Conservation (phyloP, 2,797 vertebrate species). For the Fratercula arctica region DNA sequence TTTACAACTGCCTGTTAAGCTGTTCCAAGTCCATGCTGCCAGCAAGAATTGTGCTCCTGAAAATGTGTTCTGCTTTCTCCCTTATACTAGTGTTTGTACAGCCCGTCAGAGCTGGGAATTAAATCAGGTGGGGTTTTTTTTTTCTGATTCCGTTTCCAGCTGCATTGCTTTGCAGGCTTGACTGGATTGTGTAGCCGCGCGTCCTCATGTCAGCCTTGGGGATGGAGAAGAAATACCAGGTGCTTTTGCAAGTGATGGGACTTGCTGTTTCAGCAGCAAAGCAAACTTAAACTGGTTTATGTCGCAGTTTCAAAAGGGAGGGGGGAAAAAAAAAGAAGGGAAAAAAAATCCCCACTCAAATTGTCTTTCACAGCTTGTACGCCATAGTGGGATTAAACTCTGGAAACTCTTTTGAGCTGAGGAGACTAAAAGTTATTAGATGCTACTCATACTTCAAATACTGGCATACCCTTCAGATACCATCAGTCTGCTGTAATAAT, state of each 20-base stretch:
- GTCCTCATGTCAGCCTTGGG: neutral
- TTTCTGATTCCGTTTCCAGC: neutral
- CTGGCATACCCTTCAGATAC: no score
- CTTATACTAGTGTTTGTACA: neutral
- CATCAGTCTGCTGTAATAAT: neutral
- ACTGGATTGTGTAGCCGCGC: neutral
- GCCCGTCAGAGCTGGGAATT: constrained; percentile 5
- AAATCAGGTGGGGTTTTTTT: neutral
- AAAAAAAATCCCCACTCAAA: neutral
- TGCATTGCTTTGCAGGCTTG: neutral
- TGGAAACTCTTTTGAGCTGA: neutral
- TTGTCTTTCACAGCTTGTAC: neutral
- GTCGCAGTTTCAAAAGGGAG: neutral
- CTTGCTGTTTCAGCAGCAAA: neutral
- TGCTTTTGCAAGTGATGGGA: neutral
- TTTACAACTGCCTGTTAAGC: neutral
- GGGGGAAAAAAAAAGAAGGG: no score
- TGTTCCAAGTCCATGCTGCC: neutral
- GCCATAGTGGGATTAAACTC: neutral
- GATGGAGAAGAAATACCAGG: neutral
- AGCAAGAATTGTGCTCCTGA: neutral
- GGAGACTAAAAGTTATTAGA: no score
- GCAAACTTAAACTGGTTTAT: neutral
- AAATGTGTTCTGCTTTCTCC: neutral
- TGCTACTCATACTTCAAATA: no score